Evolutionary conservation across 2,888 invertebrate genomes (phyloP), one percentile per base, ranked within the genome.

Genomic region (Ectobius pallidus): DNA sequence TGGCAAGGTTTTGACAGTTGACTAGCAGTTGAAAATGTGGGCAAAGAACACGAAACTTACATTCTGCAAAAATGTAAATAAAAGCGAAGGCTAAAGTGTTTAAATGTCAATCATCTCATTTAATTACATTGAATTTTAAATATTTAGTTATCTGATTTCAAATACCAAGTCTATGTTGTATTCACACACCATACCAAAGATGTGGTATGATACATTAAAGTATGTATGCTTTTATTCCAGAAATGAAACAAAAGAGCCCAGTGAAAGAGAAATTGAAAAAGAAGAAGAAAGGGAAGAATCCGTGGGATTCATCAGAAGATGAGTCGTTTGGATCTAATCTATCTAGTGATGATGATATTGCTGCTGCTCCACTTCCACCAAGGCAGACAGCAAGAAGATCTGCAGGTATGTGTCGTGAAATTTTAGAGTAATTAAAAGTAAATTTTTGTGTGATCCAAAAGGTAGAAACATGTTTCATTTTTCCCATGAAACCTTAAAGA

Each of bases 211-310:
- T n/a, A n/a, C n/a, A n/a, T n/a, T n/a, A n/a, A n/a, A n/a, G n/a
- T 4, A 42, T 44, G 11, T 18, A 55, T 30, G n/a, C 20, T 1
- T 11, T 25, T 14, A 46, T 46, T 49, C 44, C 42, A 46, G 32
- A 58, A 0, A 18, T 55, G n/a, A 58, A 58, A n/a, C 58, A 58
- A 9, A 58, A 16, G 14, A 52, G 14, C 2, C 49, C 25, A 39
- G 34, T 11, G 25, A 44, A 42, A 30, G 44, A 25, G 11, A 65
- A 27, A 18, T n/a, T n/a, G n/a, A n/a, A n/a, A n/a, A 79, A 81
- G 69, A 85, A 85, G 77, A 82, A 79, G 55, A 83, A 82, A 79
- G 81, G 81, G 76, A 79, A 77, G 39, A 81, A 81, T 74, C 80
- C 81, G 0, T 83, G 81, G 81, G 78, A 78, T n/a, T 69, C 75